Percentiles rank a stretch among this genome's conserved stretches.
phyloP scores from a whole-genome alignment of 2,888 invertebrate species.

The Megaustenia siamemsis region DNA sequence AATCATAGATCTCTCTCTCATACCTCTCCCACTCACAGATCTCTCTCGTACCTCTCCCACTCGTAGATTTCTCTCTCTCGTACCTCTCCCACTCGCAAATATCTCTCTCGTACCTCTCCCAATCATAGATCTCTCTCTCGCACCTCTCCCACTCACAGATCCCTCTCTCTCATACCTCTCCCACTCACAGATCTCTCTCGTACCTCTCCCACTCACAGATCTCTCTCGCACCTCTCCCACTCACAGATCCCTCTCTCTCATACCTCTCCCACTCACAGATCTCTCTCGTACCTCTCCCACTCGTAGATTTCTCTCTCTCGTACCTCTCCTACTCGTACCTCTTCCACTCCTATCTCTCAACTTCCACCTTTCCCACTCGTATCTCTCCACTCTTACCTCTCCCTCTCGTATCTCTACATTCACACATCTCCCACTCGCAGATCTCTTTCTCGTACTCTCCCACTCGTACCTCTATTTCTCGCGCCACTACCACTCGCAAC shows the following conservation, averaged over 20 bases:
- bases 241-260: not conserved
- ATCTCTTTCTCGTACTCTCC: not conserved
- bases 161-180: not conserved
- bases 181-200: not conserved
- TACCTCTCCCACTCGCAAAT: too few species aligned
- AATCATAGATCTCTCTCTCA: too few species aligned
- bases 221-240: not conserved
- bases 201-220: not conserved
- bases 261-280: not conserved
- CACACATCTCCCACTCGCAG: not conserved
- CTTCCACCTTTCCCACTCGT: not conserved
- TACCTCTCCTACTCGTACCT: not conserved
- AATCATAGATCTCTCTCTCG: not conserved
- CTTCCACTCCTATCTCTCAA: not conserved
- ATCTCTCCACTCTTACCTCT: not conserved
- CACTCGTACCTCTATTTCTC: not conserved
- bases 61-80: too few species aligned
- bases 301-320: not conserved
- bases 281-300: not conserved
- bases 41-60: too few species aligned
- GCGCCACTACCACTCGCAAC: not conserved
- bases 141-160: not conserved
- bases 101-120: too few species aligned
- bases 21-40: too few species aligned
- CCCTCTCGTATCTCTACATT: not conserved